Percentiles rank a stretch among this genome's conserved stretches.
Conservation (phyloP, 2,797 vertebrate genomes). For the Chloroceryle amazona region DNA sequence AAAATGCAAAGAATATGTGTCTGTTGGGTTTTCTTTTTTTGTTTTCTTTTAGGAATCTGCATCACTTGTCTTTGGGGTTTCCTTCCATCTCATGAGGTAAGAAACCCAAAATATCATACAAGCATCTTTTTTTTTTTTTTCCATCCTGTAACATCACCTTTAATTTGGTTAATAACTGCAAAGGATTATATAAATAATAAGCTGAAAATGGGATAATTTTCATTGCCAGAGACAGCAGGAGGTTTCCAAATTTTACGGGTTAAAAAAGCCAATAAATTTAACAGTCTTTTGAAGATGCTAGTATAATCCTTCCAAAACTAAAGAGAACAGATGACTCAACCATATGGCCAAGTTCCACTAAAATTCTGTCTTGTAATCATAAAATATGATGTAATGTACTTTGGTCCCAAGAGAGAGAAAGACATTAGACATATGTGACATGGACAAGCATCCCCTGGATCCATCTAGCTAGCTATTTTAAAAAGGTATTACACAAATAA, state of each 20-base stretch:
- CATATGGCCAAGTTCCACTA: slow-evolving; percentile 78
- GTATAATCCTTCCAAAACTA: slow-evolving; percentile 62
- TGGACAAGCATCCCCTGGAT: slow-evolving; percentile 42
- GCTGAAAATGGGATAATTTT: neutral
- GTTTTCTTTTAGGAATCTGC: neutral
- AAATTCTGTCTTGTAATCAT: slow-evolving; percentile 75
- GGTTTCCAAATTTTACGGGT: slow-evolving; percentile 38
- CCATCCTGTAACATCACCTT: neutral
- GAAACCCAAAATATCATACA: neutral
- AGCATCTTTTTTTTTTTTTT: neutral
- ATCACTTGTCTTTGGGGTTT: neutral
- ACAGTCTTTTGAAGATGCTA: slow-evolving; percentile 66
- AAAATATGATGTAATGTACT: slow-evolving; percentile 76
- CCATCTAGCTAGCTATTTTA: slow-evolving; percentile 68
- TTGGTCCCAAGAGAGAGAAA: slow-evolving; percentile 65
- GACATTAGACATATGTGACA: slow-evolving; percentile 70
- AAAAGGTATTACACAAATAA: slow-evolving; percentile 58
- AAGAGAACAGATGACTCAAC: slow-evolving; percentile 78
- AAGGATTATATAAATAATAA: slow-evolving; percentile 13
- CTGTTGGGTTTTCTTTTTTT: neutral
- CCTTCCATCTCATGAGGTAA: neutral
- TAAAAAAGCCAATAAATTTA: slow-evolving; percentile 56
- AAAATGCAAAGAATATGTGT: neutral
- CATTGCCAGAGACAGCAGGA: slow-evolving; percentile 27
- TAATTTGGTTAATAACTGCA: neutral